Base-by-base conservation (phyloP, 1,140 invertebrate genomes). In the Pseudomyrmex dendroicus region DNA sequence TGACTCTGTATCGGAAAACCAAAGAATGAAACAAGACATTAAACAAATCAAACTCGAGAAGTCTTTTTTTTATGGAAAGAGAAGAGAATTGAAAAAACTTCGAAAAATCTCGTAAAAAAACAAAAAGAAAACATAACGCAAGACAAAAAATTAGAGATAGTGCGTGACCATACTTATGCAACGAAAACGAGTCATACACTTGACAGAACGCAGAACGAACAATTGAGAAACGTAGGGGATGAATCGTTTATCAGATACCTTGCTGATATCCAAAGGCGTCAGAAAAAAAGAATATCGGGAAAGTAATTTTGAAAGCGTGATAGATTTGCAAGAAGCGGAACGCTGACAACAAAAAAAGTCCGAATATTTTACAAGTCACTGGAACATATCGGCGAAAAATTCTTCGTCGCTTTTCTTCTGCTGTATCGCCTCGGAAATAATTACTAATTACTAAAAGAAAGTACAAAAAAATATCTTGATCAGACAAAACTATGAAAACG, bases 251-350 rank as follows among this genome's bases (percentile, higher is more conserved):
- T 20, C 76, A 5, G 3, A 44, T 61, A 44, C 10, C 3, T 80
- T 72, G 44, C 76, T 80, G 76, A 80, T 46, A 61, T 12, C 15
- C 54, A 44, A 61, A 35, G 35, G 35, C 35, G 35, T 35, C 35
- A 35, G 35, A 35, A 61, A 46, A 70, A 80, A 59, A 48, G 22
- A 52, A 8, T 12, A 25, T 8, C 25, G 12, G 44, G 17, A 52
- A 12, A 59, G 76, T 22, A 70, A 80, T 59, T 56, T 9, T 9
- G 20, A 56, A 50, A 15, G 54, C 17, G 72, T 80, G 76, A 72
- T 9, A 59, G 22, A 80, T 52, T 20, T 12, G 66, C 46, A 48
- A 61, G 12, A 17, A 72, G 17, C 66, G 66, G 9, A 17, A 59
- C 64, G 52, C 35, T 70, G 76, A 70, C 44, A 22, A 54, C 7